These are phyloP conservation scores for Pachymerium ferrugineum DNA, from an alignment of 2,888 invertebrate genomes.

Conservation along the genomic window DNA sequence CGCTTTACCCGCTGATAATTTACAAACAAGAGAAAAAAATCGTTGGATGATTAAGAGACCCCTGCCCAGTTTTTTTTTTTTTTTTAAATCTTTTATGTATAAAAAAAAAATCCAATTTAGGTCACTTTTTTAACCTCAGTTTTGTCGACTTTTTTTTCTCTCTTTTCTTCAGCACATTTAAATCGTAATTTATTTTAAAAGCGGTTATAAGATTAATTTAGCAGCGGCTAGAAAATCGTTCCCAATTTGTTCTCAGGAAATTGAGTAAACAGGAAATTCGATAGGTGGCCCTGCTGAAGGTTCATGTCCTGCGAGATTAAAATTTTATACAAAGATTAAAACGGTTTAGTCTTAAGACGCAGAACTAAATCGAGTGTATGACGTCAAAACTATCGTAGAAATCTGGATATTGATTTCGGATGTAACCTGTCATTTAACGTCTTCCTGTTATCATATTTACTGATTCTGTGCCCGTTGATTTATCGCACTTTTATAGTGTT, in stretches of 20 bases:
- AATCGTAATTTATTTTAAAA: background rate
- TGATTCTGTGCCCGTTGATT: background rate
- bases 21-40: too few relatives aligned
- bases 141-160: background rate
- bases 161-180: background rate
- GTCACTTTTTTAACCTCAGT: background rate
- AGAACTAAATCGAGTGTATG: background rate
- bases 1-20: too few relatives aligned
- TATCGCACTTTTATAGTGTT: background rate
- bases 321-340: background rate
- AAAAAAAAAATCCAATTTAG: background rate
- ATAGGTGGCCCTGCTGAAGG: background rate
- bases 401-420: background rate
- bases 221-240: too few relatives aligned
- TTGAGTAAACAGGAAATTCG: constrained; percentile 7
- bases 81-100: background rate
- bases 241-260: constrained; percentile 3
- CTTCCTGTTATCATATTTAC: constrained; percentile 13
- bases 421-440: background rate
- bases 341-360: background rate
- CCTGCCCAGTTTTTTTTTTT: too few relatives aligned
- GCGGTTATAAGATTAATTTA: background rate
- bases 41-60: too few relatives aligned
- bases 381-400: background rate
- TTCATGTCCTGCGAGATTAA: constrained; percentile 3